Evolutionary conservation across 2,113 vertebrate species (phyloP).

Genomic region (Tympanuchus pallidicinctus): DNA sequence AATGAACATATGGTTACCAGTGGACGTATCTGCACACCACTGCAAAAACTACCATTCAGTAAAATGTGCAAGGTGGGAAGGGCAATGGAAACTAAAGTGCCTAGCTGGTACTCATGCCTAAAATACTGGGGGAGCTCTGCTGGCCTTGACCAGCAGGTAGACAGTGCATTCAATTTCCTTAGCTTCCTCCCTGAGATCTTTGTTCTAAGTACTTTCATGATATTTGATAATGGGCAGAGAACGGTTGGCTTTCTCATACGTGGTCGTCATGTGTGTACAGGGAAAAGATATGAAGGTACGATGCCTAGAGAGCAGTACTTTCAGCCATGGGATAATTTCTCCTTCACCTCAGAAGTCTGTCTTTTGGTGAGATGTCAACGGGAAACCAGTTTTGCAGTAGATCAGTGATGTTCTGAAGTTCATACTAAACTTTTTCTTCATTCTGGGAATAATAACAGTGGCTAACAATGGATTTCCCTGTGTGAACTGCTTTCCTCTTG

Average conservation of each 20-base stretch:
- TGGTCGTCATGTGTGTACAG: background rate
- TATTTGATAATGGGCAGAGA: background rate
- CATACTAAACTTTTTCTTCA: slow-evolving; percentile 40
- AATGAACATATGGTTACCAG: background rate
- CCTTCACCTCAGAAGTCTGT: accelerated
- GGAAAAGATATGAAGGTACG: background rate
- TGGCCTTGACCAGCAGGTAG: background rate
- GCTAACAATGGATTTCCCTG: slow-evolving; percentile 52
- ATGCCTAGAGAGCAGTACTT: background rate
- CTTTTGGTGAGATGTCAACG: background rate
- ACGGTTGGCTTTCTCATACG: background rate
- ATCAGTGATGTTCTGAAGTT: slow-evolving; percentile 22
- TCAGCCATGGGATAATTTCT: slow-evolving; percentile 55
- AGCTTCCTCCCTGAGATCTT: background rate
- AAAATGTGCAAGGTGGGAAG: background rate
- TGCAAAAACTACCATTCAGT: background rate
- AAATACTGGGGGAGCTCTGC: background rate
- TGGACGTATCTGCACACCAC: background rate
- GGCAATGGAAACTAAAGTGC: background rate
- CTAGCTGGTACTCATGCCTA: background rate
- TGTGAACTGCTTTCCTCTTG: slow-evolving; percentile 38
- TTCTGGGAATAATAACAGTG: slow-evolving; percentile 41
- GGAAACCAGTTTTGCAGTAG: background rate
- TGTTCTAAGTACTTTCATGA: background rate
- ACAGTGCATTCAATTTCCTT: background rate